Base-by-base conservation (phyloP, 2,888 invertebrate species). In the Piscicola geometra region DNA sequence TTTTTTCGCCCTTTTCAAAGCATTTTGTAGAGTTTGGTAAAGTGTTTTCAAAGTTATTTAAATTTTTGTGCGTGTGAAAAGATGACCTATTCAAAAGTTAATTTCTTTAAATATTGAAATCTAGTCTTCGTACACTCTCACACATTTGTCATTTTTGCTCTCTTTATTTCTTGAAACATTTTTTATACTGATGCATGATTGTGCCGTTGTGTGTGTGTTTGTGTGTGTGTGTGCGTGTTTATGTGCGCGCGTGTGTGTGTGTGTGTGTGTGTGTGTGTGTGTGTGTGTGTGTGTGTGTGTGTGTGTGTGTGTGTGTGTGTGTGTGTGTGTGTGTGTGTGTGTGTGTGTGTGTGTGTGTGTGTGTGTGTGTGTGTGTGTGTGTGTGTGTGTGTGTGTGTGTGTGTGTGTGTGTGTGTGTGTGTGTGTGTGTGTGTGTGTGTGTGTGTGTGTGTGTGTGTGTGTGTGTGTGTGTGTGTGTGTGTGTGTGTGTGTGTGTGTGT, bases 361-460 rank as follows among this genome's bases (percentile, higher is more conserved):
- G 41, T 41, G 41, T 41, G 41, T 56, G 32, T 56, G 72, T 52
- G 32, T 32, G 32, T 18, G 12, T 32, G 60, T 72, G 52, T 32
- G 28, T 52, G 72, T 32, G 32, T 0, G 72, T 60, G 35, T 32
- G 73, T 0, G 35, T 33, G 60, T 32, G 35, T 56, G 73, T 33
- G 35, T 32, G 73, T 1, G 21, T 33, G 73, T 60, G 28, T n/a
- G 73, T n/a, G 36, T 32, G 60, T 60, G 33, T 32, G 73, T 30
- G 28, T 60, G 60, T 33, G 35, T 72, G 32, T 32, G 25, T 72
- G 72, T 72, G 28, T 52, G 60, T 52, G 60, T 56, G 52, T 72
- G 35, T 68, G 69, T 68, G 35, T 68, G 69, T 68, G 35, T 68
- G 69, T 68, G 35, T 68, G 69, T 68, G 35, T 68, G 69, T 68